Evolutionary conservation across 2,888 invertebrate species (phyloP), one percentile per base, ranked within the genome.

Genomic region (Drosophila suboccidentalis): DNA sequence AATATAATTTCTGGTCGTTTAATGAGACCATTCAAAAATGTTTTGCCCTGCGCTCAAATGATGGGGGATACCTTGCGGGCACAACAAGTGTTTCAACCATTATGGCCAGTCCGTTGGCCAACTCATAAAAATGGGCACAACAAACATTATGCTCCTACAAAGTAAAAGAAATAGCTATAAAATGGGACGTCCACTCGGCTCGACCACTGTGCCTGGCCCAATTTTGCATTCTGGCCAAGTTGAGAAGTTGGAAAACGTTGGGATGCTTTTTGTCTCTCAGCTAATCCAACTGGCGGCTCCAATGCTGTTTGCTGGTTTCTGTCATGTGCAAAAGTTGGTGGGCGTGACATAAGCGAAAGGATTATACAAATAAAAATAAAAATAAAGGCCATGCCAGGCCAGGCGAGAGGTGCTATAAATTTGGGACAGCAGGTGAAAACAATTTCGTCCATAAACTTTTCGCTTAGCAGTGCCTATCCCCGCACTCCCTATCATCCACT

Each of bases 351-450:
- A 82, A 82, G 71, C 78, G 77, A 86, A 86, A 90, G 89, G 86
- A 86, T 86, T 86, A 90, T 90, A 90, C 89, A 86, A 86, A 86
- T 86, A 86, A 86, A 85, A 86, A 89, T 88, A 83, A 82, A 71
- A 41, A 41, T 17, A 41, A 43, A 43, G 67, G 51, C 69, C 36
- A 22, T 19, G n/a, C 36, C 50, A 19, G 2, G 41, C 41, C 43
- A 19, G 57, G 65, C 66, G 55, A 64, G 71, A 84, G 87, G 82
- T 85, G 81, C 78, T 86, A 88, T 90, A 86, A 86, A 90, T 86
- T 86, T 78, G 76, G 77, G 89, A 86, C 90, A 86, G 84, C 86
- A 86, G 86, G 86, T 86, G 86, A 86, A 88, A 86, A 90, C 86
- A 86, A 90, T 86, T 86, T 88, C 81, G 75, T 83, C 75, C 89